Base-by-base conservation (phyloP, 2,113 vertebrate species). In the Pleuronectes platessa region DNA sequence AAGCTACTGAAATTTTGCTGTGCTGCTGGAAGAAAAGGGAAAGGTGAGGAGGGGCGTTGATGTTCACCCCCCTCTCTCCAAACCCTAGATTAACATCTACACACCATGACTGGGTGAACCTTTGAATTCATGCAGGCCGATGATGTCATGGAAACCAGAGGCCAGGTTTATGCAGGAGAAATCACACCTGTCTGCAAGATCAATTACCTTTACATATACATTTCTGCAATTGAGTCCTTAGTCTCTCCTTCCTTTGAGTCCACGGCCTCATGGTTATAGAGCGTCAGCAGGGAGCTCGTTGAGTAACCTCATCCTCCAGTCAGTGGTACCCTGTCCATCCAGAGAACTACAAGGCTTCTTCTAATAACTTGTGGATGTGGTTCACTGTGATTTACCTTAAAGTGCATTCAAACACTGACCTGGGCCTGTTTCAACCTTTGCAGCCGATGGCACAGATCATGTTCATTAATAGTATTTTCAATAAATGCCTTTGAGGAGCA, bases 1-100 rank as follows among this genome's bases (percentile, higher is more conserved):
- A 55, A 71, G 71, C 74, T 78, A 71, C 76, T 87, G 80, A 82
- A 81, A 83, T 82, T 77, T 62, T 70, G 71, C 71, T 63, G 27
- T 42, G 64, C 53, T 76, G 58, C 7, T n/a, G 35, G 37, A 60
- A 61, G n/a, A 27, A 31, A 27, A n/a, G 35, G 54, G 49, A 26
- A 26, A 53, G 55, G 9, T 64, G 77, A 71, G 76, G 68, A 49
- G 56, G 17, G 68, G 61, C 2, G 13, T 27, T 54, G 23, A 59
- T 55, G 51, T 45, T 13, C 10, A 7, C 15, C 68, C 15, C 68
- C 47, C 47, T 51, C 23, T n/a, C 21, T 9, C 67, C 24, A 24
- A 71, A 35, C 74, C 59, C 53, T 0, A 62, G 76, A 72, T 80
- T 80, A 78, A 73, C 73, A 76, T 82, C 54, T 27, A 47, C 65